Conservation (phyloP, 2,888 invertebrate species). For the Hermodice carunculata region DNA sequence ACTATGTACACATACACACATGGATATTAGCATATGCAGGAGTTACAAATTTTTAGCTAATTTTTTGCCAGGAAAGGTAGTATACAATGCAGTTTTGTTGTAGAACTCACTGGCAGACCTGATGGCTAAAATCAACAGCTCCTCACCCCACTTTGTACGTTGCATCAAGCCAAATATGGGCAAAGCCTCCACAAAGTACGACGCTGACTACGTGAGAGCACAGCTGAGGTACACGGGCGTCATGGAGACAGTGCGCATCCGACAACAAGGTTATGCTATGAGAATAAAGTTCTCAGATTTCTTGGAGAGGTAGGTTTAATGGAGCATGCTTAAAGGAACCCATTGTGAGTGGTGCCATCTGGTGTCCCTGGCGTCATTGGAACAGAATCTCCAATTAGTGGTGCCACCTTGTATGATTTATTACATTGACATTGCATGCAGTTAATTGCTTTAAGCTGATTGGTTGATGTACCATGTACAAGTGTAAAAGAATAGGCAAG, state of each 20-base stretch:
- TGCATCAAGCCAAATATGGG: conserved; percentile 46
- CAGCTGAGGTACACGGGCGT: conserved; percentile 63
- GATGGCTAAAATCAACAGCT: conserved; percentile 49
- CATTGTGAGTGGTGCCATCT: too few species aligned
- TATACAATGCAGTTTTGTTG: not conserved
- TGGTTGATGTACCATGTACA: too few species aligned
- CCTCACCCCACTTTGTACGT: conserved; percentile 58
- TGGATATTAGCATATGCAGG: too few species aligned
- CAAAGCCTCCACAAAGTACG: conserved; percentile 29
- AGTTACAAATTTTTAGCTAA: not conserved
- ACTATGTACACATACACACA: too few species aligned
- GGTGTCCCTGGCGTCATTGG: too few species aligned
- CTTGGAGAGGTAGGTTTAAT: conserved; percentile 48
- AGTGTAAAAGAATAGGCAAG: too few species aligned
- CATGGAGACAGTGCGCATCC: conserved; percentile 56
- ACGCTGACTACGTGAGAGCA: conserved; percentile 30
- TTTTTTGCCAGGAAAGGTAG: not conserved
- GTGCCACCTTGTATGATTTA: too few species aligned
- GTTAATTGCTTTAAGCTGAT: too few species aligned
- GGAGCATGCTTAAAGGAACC: too few species aligned
- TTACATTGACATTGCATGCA: too few species aligned
- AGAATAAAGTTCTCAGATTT: conserved; percentile 54
- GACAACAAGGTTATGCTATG: conserved; percentile 57
- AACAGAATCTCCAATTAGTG: too few species aligned
- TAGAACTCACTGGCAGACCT: conserved; percentile 63